Base-by-base conservation (phyloP, 2,888 invertebrate genomes). In the Chamaedrilus cognettii region DNA sequence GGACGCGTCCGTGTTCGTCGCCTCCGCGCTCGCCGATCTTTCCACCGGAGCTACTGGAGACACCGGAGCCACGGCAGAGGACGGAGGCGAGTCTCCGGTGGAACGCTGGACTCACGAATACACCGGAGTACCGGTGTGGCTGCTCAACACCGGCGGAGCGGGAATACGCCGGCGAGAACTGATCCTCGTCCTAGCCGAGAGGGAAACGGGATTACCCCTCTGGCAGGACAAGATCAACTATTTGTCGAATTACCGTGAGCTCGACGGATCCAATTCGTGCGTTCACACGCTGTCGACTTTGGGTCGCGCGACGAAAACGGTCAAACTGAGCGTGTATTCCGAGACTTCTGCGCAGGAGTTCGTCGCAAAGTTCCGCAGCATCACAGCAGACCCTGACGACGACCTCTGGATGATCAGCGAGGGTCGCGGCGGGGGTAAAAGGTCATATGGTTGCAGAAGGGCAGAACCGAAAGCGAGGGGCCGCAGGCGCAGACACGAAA, bases 191-290 rank as follows among this genome's bases (percentile, higher is more conserved):
- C 42, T 72, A 15, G 72, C 72, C 19, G 72, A 72, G 35, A 26
- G 65, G 3, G 68, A 70, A 33, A 72, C 72, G 19, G 72, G 70
- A 3, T 70, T 72, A 55, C 70, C 70, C 2, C 56, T 72, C 5
- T 72, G 72, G 72, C 50, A 66, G 60, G 70, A 72, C 62, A 65
- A 49, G 23, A 56, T 72, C 11, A 68, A 67, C 67, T 70, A 72
- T 56, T 52, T 72, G 58, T 64, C 68, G 3, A 64, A 66, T 28
- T 68, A 68, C 61, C 50, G 52, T 26, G 57, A 42, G 3, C 35
- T 67, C 32, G 23, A 51, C 3, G n/a, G n/a, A n/a, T 51, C 55
- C 1, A 30, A 35, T 1, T n/a, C 55, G 15, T 7, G 26, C 3
- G 51, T 56, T 5, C 70, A 70, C 51, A 49, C 55, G 23, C 35